Evolutionary conservation across 37 sponge, comb jelly and placozoan genomes (phyloP).

Genomic region (Spongilla lacustris): DNA sequence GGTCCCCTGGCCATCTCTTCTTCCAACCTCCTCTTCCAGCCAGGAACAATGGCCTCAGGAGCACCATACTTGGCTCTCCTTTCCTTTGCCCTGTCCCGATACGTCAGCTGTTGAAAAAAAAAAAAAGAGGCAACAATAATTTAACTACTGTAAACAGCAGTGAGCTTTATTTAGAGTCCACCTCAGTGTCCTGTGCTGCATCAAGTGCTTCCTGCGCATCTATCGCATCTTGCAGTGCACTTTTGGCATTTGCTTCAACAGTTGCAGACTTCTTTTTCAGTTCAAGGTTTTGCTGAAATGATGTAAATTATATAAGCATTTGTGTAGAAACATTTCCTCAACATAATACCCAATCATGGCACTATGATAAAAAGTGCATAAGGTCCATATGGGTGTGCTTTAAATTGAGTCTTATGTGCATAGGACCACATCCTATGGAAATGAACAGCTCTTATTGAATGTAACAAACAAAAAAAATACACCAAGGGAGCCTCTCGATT

Average conservation of each 20-base stretch:
- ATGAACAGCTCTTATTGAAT: no score
- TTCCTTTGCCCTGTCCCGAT: conserved; percentile 91
- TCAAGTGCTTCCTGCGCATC: not conserved
- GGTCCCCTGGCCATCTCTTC: conserved; percentile 42
- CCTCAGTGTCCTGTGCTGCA: not conserved
- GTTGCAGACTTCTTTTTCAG: not conserved
- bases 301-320: no score
- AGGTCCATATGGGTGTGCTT: no score
- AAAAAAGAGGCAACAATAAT: not conserved
- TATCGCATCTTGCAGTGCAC: not conserved
- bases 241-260: not conserved
- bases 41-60: conserved; percentile 71
- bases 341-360: no score
- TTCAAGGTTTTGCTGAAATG: conserved; percentile 17
- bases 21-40: conserved; percentile 78
- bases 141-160: not conserved
- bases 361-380: no score
- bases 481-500: no score
- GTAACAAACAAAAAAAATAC: no score
- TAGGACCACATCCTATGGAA: no score
- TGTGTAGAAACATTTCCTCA: no score
- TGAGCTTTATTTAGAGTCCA: not conserved
- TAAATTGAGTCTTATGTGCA: no score
- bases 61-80: conserved; percentile 79
- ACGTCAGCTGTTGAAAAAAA: conserved; percentile 42